A percentile compares a stretch with the other conserved stretches of the same genome.
phyloP scores from a whole-genome alignment of 2,888 invertebrate species.

The Adela reaumurella region DNA sequence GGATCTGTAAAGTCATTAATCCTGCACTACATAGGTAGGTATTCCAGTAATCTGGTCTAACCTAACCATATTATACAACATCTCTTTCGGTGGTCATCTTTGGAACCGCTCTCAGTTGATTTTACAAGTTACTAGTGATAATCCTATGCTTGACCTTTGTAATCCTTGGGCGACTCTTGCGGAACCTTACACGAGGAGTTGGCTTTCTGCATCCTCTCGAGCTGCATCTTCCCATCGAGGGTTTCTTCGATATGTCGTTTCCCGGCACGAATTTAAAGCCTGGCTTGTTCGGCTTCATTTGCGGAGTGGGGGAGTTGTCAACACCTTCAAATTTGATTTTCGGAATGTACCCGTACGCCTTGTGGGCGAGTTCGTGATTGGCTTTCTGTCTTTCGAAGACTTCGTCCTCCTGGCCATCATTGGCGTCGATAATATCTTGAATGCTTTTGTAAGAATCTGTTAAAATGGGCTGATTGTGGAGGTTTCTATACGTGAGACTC shows the following conservation, averaged over 20 bases:
- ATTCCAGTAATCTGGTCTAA: too few relatives aligned
- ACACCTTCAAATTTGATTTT: too few relatives aligned
- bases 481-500: conserved; percentile 14
- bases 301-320: neutral
- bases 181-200: conserved; percentile 18
- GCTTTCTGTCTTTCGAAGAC: conserved; percentile 14
- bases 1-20: too few relatives aligned
- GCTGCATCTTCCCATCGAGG: conserved; percentile 21
- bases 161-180: conserved; percentile 24
- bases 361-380: conserved; percentile 13
- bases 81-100: too few relatives aligned
- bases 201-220: conserved; percentile 29
- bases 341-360: neutral
- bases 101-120: too few relatives aligned
- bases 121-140: too few relatives aligned
- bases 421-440: conserved; percentile 38
- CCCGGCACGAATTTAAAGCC: conserved; percentile 14
- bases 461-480: conserved; percentile 17
- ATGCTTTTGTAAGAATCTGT: conserved; percentile 14
- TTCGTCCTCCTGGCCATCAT: conserved; percentile 30
- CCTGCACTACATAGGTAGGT: too few relatives aligned
- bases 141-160: conserved; percentile 26
- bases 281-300: conserved; percentile 19
- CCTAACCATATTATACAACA: too few relatives aligned
- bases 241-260: conserved; percentile 9